phyloP scores from a whole-genome alignment of 2,888 invertebrate genomes.

The Meiosimyza platycephala region DNA sequence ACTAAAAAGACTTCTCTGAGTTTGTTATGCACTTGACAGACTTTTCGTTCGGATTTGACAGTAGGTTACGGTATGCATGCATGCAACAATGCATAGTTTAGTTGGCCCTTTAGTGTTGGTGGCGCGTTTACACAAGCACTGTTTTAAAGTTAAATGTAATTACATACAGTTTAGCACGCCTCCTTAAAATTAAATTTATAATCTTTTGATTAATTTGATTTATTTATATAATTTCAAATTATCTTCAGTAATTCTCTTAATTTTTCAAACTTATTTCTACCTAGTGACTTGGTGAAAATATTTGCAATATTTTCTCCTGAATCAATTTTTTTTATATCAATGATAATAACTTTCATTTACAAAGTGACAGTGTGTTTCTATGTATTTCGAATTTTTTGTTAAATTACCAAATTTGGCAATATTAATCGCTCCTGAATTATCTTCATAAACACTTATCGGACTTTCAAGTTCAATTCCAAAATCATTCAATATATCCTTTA shows the following conservation, averaged over 20 bases:
- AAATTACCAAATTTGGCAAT: conserved; percentile 4
- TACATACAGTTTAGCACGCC: not conserved
- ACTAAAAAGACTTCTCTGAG: too few relatives aligned
- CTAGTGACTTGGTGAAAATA: conserved; percentile 5
- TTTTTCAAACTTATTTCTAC: conserved; percentile 6
- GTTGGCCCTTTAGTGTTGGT: too few relatives aligned
- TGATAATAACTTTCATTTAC: conserved; percentile 10
- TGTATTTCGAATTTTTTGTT: conserved; percentile 6
- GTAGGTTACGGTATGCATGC: too few relatives aligned
- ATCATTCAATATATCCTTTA: not conserved
- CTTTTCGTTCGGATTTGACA: too few relatives aligned
- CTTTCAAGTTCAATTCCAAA: conserved; percentile 6
- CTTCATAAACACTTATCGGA: not conserved
- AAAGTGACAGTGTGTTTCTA: not conserved
- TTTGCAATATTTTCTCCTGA: conserved; percentile 1
- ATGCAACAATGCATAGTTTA: too few relatives aligned
- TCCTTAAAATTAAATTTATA: not conserved
- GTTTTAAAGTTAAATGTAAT: not conserved
- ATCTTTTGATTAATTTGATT: not conserved
- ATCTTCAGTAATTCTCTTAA: not conserved
- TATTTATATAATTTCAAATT: conserved; percentile 5
- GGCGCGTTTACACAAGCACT: too few relatives aligned
- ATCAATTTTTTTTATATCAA: conserved; percentile 8
- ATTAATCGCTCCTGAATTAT: conserved; percentile 7
- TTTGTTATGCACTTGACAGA: too few relatives aligned